Evolutionary conservation across 2,113 vertebrate species (phyloP), one percentile per base, ranked within the genome.

Genomic region (Sinocyclocheilus grahami): DNA sequence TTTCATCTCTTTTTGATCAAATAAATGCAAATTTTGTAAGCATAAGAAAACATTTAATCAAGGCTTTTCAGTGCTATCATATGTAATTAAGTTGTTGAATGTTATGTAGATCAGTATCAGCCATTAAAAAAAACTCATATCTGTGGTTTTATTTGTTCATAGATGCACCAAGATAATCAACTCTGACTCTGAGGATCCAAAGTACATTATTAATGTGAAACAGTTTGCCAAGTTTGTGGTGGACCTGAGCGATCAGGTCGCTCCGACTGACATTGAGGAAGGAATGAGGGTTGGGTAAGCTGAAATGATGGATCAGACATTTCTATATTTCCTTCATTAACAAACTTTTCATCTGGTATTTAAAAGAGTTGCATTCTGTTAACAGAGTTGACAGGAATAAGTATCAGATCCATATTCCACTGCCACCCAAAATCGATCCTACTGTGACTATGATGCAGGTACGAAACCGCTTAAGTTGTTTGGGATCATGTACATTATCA

Each of bases 401-500:
- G 87, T 99, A 99, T 86, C 98, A 99, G 93, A 99, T 99, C 92
- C 98, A 99, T 82, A 99, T 99, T 62, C 98, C 98, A 3, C 93
- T 99, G 88, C 98, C 98, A 91, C 98, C 98, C 1, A 99, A 99
- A 94, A 99, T 99, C 86, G 98, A 99, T 90, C 98, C 98, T 30
- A 99, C 98, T 0, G 98, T 99, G 88, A 99, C 98, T 55, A 99
- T 99, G 98, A 99, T 99, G 98, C 98, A 99, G 96, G 98, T 99
- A 91, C 93, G 92, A 84, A 78, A 72, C 42, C 0, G 1, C 1
- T 58, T 3, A 11, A 1, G 5, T 24, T 67, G 46, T 18, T 74
- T 62, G n/a, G 22, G 10, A 14, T 72, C 37, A 42, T 74, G 12
- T 4, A 53, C 0, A 51, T 51, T 37, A 20, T 63, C 3, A 62